Base-by-base conservation (phyloP, 2,888 invertebrate species). In the Drosophila fungiperda region DNA sequence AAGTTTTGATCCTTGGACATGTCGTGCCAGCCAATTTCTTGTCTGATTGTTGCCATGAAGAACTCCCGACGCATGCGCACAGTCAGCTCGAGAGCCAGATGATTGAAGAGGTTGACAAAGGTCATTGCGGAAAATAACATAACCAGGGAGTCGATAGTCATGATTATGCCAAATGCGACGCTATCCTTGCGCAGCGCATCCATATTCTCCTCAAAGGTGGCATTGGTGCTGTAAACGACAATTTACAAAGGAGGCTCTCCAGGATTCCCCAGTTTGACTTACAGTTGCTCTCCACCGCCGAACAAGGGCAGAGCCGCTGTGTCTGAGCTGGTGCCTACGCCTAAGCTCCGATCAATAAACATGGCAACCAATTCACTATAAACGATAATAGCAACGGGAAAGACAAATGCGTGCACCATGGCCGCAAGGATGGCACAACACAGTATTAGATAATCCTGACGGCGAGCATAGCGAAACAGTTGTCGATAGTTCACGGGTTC, bases 11-110 rank as follows among this genome's bases (percentile, higher is more conserved):
- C 94, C 12, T 95, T 95, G 79, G 95, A 95, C 50, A 95, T 93
- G 86, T 96, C 96, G 87, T 96, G 96, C 96, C 96, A 96, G 23
- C 95, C 92, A 82, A 96, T 95, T 78, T 96, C 96, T 92, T 96
- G 96, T 20, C 95, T 93, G 1, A 96, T 93, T 0, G 96, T 95
- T 0, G 96, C 94, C 76, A 94, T 93, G 15, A 96, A 93, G 80
- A 96, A 96, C 81, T 93, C 93, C 32, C 93, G 92, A 55, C 96
- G 94, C 59, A 96, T 94, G 85, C 95, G 93, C 23, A 94, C 93
- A 52, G 87, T 93, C 92, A 95, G 94, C 83, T 94, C 94, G n/a
- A 95, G 93, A 0, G 96, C 96, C 6, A 95, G 92, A 73, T 94
- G 94, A 89, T 96, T 96, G 78, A 96, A 94, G 2, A 95, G 90